Evolutionary conservation across 2,888 invertebrate genomes (phyloP).

Genomic region (Tachina grossa): DNA sequence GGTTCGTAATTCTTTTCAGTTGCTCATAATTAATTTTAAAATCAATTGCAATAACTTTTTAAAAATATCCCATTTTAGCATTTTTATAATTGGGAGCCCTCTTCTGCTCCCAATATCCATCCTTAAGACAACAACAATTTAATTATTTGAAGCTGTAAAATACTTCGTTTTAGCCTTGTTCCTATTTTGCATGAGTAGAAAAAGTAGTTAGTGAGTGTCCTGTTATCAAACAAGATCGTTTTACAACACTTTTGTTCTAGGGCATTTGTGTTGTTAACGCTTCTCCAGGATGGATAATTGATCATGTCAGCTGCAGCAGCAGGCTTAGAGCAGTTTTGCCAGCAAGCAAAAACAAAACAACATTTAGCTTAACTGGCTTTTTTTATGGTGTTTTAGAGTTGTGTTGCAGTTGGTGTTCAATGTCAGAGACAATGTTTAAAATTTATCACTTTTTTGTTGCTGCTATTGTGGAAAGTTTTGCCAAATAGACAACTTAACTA

Average conservation of each 20-base stretch:
- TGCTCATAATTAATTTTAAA: too few relatives aligned
- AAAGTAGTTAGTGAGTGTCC: slow-evolving; percentile 8
- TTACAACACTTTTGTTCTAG: slow-evolving; percentile 53
- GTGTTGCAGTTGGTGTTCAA: slow-evolving; percentile 62
- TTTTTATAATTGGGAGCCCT: not conserved
- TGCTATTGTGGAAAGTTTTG: slow-evolving; percentile 42
- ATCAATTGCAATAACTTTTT: too few relatives aligned
- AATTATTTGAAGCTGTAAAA: not conserved
- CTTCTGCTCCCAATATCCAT: not conserved
- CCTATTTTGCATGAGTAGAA: slow-evolving; percentile 35
- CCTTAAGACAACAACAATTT: not conserved
- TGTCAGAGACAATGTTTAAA: slow-evolving; percentile 69
- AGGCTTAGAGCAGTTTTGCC: slow-evolving; percentile 19
- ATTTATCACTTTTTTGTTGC: slow-evolving; percentile 71
- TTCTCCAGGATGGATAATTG: slow-evolving; percentile 69
- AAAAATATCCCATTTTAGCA: too few relatives aligned
- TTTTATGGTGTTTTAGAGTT: slow-evolving; percentile 41
- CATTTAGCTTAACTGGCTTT: not conserved
- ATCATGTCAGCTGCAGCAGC: slow-evolving; percentile 70
- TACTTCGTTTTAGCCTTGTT: not conserved
- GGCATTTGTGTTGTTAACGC: slow-evolving; percentile 74
- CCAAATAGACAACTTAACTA: slow-evolving; percentile 70
- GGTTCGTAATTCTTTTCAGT: too few relatives aligned
- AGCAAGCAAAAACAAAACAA: not conserved
- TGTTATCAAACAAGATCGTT: slow-evolving; percentile 48